Percentiles rank a stretch among this genome's conserved stretches.
These are phyloP conservation scores for Tachina lurida DNA, from an alignment of 2,888 invertebrate genomes.

Conservation along the genomic window DNA sequence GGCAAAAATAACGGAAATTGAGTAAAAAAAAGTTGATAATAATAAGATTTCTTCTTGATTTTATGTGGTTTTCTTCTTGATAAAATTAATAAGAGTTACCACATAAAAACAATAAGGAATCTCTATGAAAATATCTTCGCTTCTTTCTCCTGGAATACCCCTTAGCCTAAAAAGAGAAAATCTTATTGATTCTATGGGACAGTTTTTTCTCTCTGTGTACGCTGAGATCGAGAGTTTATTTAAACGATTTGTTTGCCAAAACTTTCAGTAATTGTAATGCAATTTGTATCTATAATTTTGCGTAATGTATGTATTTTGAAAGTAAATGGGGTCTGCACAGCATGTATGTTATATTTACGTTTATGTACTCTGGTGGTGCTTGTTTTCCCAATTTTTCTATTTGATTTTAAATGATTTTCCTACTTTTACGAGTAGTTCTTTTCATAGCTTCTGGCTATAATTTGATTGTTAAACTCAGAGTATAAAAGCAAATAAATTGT, in stretches of 20 bases:
- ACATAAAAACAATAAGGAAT: too few species aligned
- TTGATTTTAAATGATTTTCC: slow-evolving; percentile 54
- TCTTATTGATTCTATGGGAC: too few species aligned
- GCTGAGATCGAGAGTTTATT: background rate
- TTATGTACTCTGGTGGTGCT: slow-evolving; percentile 1
- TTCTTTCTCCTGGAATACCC: too few species aligned
- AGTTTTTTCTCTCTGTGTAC: too few species aligned
- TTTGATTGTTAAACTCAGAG: slow-evolving; percentile 60
- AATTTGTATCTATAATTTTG: slow-evolving; percentile 52
- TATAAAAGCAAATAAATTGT: slow-evolving; percentile 42
- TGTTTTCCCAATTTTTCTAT: slow-evolving; percentile 36
- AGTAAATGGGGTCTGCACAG: slow-evolving; percentile 53
- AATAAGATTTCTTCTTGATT: too few species aligned
- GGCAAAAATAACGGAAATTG: too few species aligned
- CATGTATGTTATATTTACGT: slow-evolving; percentile 15
- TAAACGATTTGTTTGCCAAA: slow-evolving; percentile 17
- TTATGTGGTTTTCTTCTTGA: too few species aligned
- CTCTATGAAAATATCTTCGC: too few species aligned
- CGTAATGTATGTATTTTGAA: background rate
- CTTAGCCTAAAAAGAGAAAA: too few species aligned
- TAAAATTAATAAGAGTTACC: too few species aligned
- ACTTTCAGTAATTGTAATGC: slow-evolving; percentile 42
- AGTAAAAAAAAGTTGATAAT: too few species aligned
- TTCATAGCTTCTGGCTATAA: slow-evolving; percentile 52
- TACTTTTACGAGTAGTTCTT: background rate